These are phyloP conservation scores for Thumatha senex DNA, from an alignment of 2,888 invertebrate species.

Conservation along the genomic window DNA sequence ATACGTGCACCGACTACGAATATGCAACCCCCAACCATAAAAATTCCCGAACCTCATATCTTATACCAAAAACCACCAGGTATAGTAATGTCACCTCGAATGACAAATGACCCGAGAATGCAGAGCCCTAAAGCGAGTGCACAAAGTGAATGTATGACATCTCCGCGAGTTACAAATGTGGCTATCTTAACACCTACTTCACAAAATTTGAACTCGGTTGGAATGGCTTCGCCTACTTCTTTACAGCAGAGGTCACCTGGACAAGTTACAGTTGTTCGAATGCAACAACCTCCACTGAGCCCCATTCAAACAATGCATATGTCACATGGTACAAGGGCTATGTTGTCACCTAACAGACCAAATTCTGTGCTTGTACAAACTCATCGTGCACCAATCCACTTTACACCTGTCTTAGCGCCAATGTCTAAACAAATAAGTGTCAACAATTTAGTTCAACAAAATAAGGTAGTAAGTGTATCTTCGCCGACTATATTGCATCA, in stretches of 20 bases:
- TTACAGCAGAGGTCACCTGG: slow-evolving; percentile 70
- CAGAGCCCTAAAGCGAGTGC: slow-evolving; percentile 70
- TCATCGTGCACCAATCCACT: slow-evolving; percentile 72
- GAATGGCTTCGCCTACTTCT: slow-evolving; percentile 66
- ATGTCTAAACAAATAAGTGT: slow-evolving; percentile 83
- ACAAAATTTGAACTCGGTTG: slow-evolving; percentile 62
- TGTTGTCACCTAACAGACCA: slow-evolving; percentile 74
- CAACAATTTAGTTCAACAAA: slow-evolving; percentile 70
- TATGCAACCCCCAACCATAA: slow-evolving; percentile 86
- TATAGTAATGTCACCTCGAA: slow-evolving; percentile 73
- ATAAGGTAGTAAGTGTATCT: slow-evolving; percentile 54
- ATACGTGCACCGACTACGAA: slow-evolving; percentile 66
- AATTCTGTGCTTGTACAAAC: slow-evolving; percentile 76
- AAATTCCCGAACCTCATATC: slow-evolving; percentile 84
- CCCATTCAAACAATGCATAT: slow-evolving; percentile 74
- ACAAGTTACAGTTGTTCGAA: slow-evolving; percentile 78
- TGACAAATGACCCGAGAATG: slow-evolving; percentile 64
- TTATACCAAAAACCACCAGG: slow-evolving; percentile 75
- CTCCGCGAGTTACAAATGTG: slow-evolving; percentile 70
- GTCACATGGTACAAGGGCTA: slow-evolving; percentile 63
- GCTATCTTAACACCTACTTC: slow-evolving; percentile 66
- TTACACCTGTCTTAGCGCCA: slow-evolving; percentile 81
- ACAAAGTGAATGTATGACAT: slow-evolving; percentile 63
- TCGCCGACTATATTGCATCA: slow-evolving; percentile 54
- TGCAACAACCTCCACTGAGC: slow-evolving; percentile 76